phyloP scores from a whole-genome alignment of 2,888 invertebrate genomes.

The Scotopteryx bipunctaria region DNA sequence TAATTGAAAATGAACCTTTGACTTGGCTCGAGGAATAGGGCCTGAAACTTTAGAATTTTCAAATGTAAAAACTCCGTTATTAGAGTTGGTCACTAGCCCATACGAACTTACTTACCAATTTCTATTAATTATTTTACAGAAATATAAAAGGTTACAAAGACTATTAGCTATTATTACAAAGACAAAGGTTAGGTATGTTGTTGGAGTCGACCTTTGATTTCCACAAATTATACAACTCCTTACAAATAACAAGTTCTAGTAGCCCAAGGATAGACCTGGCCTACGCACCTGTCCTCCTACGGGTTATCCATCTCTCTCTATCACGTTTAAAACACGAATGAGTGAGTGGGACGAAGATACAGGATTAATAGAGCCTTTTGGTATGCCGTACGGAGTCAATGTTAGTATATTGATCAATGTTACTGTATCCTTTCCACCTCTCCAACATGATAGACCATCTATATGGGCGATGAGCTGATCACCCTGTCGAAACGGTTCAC shows the following conservation, averaged over 20 bases:
- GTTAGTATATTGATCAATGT: slow-evolving; percentile 7
- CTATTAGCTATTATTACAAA: too few relatives aligned
- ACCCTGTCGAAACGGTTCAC: too few relatives aligned
- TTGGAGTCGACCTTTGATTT: neutral
- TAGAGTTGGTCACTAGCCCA: too few relatives aligned
- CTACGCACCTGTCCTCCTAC: slow-evolving; percentile 58
- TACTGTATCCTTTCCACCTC: too few relatives aligned
- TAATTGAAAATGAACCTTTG: slow-evolving; percentile 9
- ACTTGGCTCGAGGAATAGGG: slow-evolving; percentile 1
- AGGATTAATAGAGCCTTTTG: slow-evolving; percentile 59
- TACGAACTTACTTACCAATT: too few relatives aligned
- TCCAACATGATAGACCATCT: too few relatives aligned
- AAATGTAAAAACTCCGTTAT: too few relatives aligned
- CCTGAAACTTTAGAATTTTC: slow-evolving; percentile 8
- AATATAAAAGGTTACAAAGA: too few relatives aligned
- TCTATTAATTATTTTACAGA: too few relatives aligned
- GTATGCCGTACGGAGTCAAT: slow-evolving; percentile 50
- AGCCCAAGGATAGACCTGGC: slow-evolving; percentile 35
- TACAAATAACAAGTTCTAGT: slow-evolving; percentile 23
- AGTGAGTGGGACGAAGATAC: slow-evolving; percentile 44
- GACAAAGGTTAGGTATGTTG: neutral
- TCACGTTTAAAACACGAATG: slow-evolving; percentile 22
- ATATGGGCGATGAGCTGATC: too few relatives aligned
- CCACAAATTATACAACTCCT: slow-evolving; percentile 14
- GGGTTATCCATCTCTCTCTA: slow-evolving; percentile 40